phyloP scores from a whole-genome alignment of 2,113 vertebrate species.

The Erpornis zantholeuca region DNA sequence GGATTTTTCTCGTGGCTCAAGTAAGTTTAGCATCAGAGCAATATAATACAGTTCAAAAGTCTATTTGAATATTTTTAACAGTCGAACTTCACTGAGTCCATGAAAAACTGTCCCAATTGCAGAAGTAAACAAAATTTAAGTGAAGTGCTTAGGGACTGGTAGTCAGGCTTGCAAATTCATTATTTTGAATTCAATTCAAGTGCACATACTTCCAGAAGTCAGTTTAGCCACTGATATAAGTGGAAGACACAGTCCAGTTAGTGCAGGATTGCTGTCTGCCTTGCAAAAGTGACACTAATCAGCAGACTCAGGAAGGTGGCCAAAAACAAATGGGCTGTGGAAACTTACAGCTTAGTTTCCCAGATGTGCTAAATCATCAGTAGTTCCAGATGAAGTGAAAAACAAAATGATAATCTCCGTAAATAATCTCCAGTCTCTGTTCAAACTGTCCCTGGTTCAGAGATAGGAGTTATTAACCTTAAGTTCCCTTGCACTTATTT shows the following conservation, averaged over 20 bases:
- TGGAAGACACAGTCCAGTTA: not conserved
- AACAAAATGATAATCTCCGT: not conserved
- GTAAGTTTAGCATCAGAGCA: not conserved
- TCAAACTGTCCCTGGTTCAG: not conserved
- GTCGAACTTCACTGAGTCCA: not conserved
- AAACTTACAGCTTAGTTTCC: not conserved
- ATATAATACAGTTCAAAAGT: not conserved
- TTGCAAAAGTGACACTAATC: constrained; percentile 23
- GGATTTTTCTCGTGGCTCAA: not conserved
- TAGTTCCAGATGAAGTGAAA: constrained; percentile 24
- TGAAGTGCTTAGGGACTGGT: not conserved
- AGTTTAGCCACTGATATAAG: not conserved
- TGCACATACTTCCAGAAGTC: not conserved
- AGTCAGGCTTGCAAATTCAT: not conserved
- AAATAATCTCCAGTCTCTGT: constrained; percentile 12
- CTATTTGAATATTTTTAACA: not conserved
- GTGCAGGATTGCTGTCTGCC: not conserved
- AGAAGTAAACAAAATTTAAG: not conserved
- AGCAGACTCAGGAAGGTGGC: constrained; percentile 16
- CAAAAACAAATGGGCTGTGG: constrained; percentile 26
- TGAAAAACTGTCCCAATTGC: not conserved
- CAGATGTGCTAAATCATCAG: constrained; percentile 43
- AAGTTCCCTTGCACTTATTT: not conserved
- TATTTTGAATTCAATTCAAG: not conserved
- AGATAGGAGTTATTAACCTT: not conserved